These are phyloP conservation scores for Eupeodes latifasciatus DNA, from an alignment of 2,888 invertebrate genomes.

Conservation along the genomic window DNA sequence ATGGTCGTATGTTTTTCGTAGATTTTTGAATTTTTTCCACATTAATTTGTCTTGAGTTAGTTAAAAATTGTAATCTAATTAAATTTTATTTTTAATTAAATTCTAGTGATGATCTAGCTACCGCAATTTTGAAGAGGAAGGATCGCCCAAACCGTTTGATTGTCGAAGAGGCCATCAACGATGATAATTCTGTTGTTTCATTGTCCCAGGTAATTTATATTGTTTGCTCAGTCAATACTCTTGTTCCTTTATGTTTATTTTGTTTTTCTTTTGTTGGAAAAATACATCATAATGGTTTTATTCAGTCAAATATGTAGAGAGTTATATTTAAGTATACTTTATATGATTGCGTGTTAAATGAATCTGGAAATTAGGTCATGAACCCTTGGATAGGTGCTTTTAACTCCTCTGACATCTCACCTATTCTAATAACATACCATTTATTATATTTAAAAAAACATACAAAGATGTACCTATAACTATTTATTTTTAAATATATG, in stretches of 20 bases:
- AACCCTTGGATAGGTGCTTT: slow-evolving; percentile 44
- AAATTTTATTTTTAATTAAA: slow-evolving; percentile 22
- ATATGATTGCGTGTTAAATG: slow-evolving; percentile 21
- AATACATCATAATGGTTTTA: no score
- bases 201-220: slow-evolving; percentile 91
- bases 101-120: slow-evolving; percentile 95
- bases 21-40: neutral
- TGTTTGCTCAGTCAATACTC: neutral
- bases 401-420: neutral
- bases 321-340: neutral
- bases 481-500: no score
- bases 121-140: slow-evolving; percentile 98
- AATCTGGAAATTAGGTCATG: slow-evolving; percentile 57
- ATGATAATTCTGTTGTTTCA: slow-evolving; percentile 99
- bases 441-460: no score
- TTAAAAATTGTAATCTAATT: neutral
- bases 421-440: no score
- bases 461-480: no score
- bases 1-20: slow-evolving; percentile 29
- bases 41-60: neutral
- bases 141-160: slow-evolving; percentile 98
- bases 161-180: slow-evolving; percentile 98
- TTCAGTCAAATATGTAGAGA: neutral
- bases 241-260: no score
- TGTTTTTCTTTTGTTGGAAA: neutral